Evolutionary conservation across 2,113 vertebrate species (phyloP).

Genomic region (Platichthys stellatus): DNA sequence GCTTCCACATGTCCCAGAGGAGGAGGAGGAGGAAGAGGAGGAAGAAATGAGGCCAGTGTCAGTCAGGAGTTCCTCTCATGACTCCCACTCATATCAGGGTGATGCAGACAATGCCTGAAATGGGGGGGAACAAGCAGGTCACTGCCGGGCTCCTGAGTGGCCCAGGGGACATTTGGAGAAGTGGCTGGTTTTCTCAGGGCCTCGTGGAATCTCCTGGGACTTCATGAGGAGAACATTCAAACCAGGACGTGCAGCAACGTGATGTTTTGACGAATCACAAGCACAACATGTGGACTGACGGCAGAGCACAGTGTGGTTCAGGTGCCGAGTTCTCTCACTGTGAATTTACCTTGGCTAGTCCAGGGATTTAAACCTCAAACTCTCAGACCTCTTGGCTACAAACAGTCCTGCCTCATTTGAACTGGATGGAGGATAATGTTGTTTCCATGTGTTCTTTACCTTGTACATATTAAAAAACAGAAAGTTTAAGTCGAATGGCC

Average conservation of each 20-base stretch:
- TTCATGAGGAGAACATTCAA: not conserved
- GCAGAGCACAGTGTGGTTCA: not conserved
- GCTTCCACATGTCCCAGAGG: not conserved
- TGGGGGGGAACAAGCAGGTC: not conserved
- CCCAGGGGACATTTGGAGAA: not conserved
- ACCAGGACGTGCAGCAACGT: not conserved
- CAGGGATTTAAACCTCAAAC: not conserved
- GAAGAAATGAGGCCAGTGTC: slow-evolving; percentile 27
- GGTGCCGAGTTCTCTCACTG: not conserved
- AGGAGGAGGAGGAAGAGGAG: slow-evolving; percentile 14
- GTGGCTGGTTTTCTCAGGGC: not conserved
- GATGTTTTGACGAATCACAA: not conserved
- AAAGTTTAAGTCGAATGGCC: not conserved
- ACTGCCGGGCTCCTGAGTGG: not conserved
- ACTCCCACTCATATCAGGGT: slow-evolving; percentile 16
- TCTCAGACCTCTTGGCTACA: not conserved
- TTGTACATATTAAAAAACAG: not conserved
- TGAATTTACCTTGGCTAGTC: slow-evolving; percentile 13
- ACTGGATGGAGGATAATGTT: not conserved
- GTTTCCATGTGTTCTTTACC: not conserved
- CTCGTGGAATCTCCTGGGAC: not conserved
- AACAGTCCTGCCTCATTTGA: not conserved
- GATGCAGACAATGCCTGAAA: slow-evolving; percentile 14
- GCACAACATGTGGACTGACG: not conserved
- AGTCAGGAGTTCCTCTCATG: slow-evolving; percentile 31